phyloP scores from a whole-genome alignment of 2,888 invertebrate genomes.

The Drosophila infuscata region DNA sequence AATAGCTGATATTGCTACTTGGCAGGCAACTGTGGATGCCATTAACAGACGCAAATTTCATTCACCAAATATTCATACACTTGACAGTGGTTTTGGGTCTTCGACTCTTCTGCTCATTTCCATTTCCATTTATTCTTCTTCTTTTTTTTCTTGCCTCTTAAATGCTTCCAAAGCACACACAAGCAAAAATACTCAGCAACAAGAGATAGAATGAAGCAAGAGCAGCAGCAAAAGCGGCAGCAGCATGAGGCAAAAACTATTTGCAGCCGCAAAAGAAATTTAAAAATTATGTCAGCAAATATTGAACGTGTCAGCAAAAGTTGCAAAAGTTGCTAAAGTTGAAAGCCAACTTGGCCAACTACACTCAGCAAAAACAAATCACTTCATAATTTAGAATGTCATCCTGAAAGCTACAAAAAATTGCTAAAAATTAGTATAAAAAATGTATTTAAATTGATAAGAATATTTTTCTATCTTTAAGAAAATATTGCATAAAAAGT shows the following conservation, averaged over 20 bases:
- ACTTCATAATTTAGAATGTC: background rate
- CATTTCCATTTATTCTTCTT: conserved; percentile 5
- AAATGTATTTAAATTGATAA: background rate
- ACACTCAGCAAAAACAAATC: conserved; percentile 1
- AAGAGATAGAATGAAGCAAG: background rate
- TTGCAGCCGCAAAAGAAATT: conserved; percentile 33
- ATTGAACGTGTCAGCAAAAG: conserved; percentile 46
- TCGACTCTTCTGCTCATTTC: conserved; percentile 11
- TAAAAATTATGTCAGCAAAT: conserved; percentile 63
- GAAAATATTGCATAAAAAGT: too few relatives aligned
- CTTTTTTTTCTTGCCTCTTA: background rate
- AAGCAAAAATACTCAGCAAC: background rate
- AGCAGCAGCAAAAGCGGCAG: background rate
- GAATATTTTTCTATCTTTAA: background rate
- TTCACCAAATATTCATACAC: conserved; percentile 75
- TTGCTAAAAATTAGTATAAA: background rate
- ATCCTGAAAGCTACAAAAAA: background rate
- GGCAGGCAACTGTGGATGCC: conserved; percentile 49
- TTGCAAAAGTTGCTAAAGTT: conserved; percentile 51
- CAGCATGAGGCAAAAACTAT: conserved; percentile 12
- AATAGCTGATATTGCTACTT: conserved; percentile 63
- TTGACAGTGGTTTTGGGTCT: conserved; percentile 41
- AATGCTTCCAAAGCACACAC: conserved; percentile 9
- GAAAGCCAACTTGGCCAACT: background rate
- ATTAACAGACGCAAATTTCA: conserved; percentile 70